A percentile compares a stretch with the other conserved stretches of the same genome.
phyloP scores from a whole-genome alignment of 2,888 invertebrate genomes.

The Labia minor region DNA sequence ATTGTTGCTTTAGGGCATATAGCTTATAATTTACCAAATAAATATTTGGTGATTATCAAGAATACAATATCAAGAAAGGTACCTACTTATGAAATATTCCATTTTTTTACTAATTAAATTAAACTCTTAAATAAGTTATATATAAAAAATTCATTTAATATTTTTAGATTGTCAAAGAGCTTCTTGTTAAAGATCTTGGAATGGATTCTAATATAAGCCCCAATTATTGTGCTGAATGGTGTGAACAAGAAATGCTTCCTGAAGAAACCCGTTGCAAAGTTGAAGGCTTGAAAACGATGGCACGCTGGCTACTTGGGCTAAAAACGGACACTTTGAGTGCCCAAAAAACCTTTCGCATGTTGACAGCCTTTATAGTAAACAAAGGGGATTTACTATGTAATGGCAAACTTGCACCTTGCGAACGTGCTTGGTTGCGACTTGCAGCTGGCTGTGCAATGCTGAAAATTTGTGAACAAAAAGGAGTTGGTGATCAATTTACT shows the following conservation, averaged over 20 bases:
- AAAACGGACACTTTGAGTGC: conserved; percentile 79
- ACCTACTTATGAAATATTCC: conserved; percentile 19
- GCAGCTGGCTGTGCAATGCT: conserved; percentile 92
- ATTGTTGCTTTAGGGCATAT: conserved; percentile 92
- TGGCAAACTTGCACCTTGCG: conserved; percentile 42
- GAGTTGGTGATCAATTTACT: conserved; percentile 88
- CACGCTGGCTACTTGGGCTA: conserved; percentile 85
- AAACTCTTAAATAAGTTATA: too few species aligned
- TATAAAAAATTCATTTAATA: background rate
- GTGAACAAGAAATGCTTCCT: conserved; percentile 72
- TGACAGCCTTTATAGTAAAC: conserved; percentile 86
- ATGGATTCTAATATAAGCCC: conserved; percentile 42
- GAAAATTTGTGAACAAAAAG: conserved; percentile 93
- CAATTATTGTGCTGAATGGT: conserved; percentile 58
- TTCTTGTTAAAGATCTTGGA: conserved; percentile 69
- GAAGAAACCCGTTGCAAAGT: conserved; percentile 83
- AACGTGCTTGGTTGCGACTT: conserved; percentile 86
- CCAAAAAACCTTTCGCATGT: conserved; percentile 87
- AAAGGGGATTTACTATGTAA: conserved; percentile 69
- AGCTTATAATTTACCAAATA: conserved; percentile 81
- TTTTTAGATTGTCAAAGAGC: conserved; percentile 78
- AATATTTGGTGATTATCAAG: conserved; percentile 82
- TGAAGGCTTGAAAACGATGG: conserved; percentile 92
- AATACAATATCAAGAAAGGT: conserved; percentile 87
- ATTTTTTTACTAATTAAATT: background rate